Percentiles rank a stretch among this genome's conserved stretches.
phyloP scores from a whole-genome alignment of 35 echinoderm and acorn worm species.

The Heliocidaris tuberculata region DNA sequence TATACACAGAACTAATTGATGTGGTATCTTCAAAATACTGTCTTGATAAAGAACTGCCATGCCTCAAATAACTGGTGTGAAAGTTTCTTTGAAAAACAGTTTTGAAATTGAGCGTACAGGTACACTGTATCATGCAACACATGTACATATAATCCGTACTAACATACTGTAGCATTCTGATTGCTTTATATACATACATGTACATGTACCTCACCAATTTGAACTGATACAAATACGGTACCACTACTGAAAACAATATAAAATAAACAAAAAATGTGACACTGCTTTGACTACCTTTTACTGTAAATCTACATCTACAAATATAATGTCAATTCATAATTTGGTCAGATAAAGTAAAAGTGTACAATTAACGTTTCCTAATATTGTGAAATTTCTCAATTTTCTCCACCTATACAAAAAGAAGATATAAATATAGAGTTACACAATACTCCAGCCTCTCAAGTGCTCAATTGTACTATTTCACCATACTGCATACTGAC shows the following conservation, averaged over 20 bases:
- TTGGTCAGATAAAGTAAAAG: neutral
- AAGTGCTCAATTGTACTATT: neutral
- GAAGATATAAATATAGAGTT: neutral
- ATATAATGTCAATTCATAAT: neutral
- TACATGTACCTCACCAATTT: neutral
- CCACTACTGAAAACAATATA: neutral
- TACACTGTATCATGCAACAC: no score
- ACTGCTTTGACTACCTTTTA: neutral
- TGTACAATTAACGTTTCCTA: neutral
- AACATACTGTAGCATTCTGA: neutral
- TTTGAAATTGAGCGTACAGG: no score
- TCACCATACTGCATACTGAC: neutral
- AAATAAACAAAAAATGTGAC: neutral
- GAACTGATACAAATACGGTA: neutral
- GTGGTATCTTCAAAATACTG: no score
- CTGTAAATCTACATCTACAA: neutral
- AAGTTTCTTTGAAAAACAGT: no score
- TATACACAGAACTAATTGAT: no score
- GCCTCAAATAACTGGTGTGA: no score
- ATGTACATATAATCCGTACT: no score
- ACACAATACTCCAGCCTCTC: neutral
- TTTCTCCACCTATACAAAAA: neutral
- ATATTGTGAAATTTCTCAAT: neutral
- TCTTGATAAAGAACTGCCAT: no score
- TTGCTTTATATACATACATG: neutral